phyloP scores from a whole-genome alignment of 2,113 vertebrate species.

The Ochotona curzoniae region DNA sequence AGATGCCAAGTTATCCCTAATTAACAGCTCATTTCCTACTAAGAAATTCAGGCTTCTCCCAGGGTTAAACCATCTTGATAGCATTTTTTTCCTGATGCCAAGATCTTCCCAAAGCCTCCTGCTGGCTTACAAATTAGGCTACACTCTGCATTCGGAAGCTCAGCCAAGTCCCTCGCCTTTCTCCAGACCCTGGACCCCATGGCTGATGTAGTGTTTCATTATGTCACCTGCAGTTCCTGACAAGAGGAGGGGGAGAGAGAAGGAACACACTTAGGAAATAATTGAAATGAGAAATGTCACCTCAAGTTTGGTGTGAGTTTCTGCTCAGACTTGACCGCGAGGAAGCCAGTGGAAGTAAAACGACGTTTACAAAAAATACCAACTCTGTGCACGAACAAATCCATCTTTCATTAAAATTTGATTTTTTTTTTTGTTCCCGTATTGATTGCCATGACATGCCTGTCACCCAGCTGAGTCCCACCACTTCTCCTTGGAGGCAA shows the following conservation, averaged over 20 bases:
- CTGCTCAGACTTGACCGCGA: neutral
- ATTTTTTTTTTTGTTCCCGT: conserved; percentile 3
- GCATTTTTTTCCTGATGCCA: neutral
- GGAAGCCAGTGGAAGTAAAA: conserved; percentile 62
- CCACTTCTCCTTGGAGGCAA: conserved; percentile 56
- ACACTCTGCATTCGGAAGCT: neutral
- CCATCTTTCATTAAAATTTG: conserved; percentile 64
- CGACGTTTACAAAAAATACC: conserved; percentile 46
- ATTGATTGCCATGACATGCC: conserved; percentile 48
- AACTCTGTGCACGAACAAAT: neutral
- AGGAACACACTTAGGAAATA: conserved; percentile 64
- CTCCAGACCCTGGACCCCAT: conserved; percentile 6
- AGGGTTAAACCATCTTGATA: conserved; percentile 26
- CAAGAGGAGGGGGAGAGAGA: conserved; percentile 57
- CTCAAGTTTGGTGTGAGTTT: conserved; percentile 59
- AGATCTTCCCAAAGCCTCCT: neutral
- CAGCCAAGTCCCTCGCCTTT: neutral
- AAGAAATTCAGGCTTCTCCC: conserved; percentile 7
- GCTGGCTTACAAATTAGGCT: conserved; percentile 9
- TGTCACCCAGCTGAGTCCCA: conserved; percentile 61
- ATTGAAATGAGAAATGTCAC: conserved; percentile 76
- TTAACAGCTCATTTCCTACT: conserved; percentile 6
- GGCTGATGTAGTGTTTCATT: conserved; percentile 65
- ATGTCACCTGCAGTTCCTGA: conserved; percentile 56
- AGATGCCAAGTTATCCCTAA: neutral